Percentiles rank a stretch among this genome's conserved stretches.
These are phyloP conservation scores for Drosophila orena DNA, from an alignment of 1,140 invertebrate genomes.

Conservation along the genomic window DNA sequence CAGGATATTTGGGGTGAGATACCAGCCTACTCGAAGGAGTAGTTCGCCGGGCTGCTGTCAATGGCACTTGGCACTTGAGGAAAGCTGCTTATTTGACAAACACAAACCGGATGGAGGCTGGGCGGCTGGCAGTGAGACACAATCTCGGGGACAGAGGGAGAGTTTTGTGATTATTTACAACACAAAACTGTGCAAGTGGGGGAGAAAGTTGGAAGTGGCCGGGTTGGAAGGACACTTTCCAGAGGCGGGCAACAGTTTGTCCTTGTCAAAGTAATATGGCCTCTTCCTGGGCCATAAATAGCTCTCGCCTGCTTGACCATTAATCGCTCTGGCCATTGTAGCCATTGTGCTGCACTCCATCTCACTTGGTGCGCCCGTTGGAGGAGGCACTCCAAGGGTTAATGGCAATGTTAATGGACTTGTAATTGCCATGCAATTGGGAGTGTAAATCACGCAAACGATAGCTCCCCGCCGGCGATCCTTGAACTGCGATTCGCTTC, in stretches of 20 bases:
- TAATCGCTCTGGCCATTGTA: slow-evolving; percentile 33
- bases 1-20: background rate
- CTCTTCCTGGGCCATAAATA: slow-evolving; percentile 49
- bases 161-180: slow-evolving; percentile 65
- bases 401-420: slow-evolving; percentile 79
- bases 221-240: background rate
- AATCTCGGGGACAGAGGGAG: slow-evolving; percentile 23
- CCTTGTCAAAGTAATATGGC: slow-evolving; percentile 53
- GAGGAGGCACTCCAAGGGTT: slow-evolving; percentile 58
- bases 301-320: slow-evolving; percentile 45
- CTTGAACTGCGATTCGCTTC: slow-evolving; percentile 19
- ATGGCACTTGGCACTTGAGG: slow-evolving; percentile 58
- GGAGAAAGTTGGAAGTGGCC: background rate
- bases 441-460: slow-evolving; percentile 68
- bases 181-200: slow-evolving; percentile 15
- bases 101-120: slow-evolving; percentile 41
- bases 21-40: slow-evolving; percentile 10
- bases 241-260: slow-evolving; percentile 40
- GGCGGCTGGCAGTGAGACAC: slow-evolving; percentile 13
- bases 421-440: slow-evolving; percentile 79
- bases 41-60: slow-evolving; percentile 25
- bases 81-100: slow-evolving; percentile 62
- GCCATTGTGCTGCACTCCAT: slow-evolving; percentile 33
- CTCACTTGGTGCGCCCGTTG: background rate
- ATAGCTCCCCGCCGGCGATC: slow-evolving; percentile 37